A percentile compares a stretch with the other conserved stretches of the same genome.
phyloP scores from a whole-genome alignment of 2,888 invertebrate genomes.

The Ophion ventricosus region DNA sequence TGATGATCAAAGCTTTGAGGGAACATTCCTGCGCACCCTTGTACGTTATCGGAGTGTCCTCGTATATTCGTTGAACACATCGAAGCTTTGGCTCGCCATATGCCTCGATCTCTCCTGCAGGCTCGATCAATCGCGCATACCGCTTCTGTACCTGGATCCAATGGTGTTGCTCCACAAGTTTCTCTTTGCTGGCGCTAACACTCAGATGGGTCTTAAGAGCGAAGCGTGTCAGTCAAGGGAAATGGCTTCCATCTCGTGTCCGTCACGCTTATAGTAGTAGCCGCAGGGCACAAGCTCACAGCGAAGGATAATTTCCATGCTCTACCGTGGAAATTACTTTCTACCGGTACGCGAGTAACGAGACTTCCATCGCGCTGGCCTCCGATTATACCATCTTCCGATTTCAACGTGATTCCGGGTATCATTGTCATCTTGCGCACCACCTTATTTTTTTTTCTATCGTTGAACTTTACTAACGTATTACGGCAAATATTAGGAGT shows the following conservation, averaged over 20 bases:
- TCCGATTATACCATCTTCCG: constrained; percentile 14
- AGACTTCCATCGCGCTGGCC: constrained; percentile 1
- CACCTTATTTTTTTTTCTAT: neutral
- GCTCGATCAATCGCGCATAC: constrained; percentile 31
- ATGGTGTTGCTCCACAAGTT: constrained; percentile 34
- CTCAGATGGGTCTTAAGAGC: constrained; percentile 16
- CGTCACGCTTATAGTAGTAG: constrained; percentile 34
- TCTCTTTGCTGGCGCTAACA: constrained; percentile 44
- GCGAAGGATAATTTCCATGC: constrained; percentile 56
- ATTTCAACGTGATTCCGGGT: constrained; percentile 3
- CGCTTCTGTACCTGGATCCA: constrained; percentile 19
- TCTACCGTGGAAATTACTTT: constrained; percentile 58
- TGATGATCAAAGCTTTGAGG: constrained; percentile 38
- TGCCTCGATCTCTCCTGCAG: constrained; percentile 24
- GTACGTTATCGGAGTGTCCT: neutral
- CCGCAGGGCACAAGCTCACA: constrained; percentile 39
- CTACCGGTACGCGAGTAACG: constrained; percentile 25
- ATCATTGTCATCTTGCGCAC: neutral
- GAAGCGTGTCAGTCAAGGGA: constrained; percentile 41
- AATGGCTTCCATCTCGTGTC: constrained; percentile 53
- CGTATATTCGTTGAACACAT: constrained; percentile 28
- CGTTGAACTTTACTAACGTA: neutral
- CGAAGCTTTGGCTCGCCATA: constrained; percentile 19
- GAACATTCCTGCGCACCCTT: constrained; percentile 2
- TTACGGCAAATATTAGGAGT: too few species aligned